Evolutionary conservation across 1,140 invertebrate genomes (phyloP), one percentile per base, ranked within the genome.

Genomic region (Papilio helenus): DNA sequence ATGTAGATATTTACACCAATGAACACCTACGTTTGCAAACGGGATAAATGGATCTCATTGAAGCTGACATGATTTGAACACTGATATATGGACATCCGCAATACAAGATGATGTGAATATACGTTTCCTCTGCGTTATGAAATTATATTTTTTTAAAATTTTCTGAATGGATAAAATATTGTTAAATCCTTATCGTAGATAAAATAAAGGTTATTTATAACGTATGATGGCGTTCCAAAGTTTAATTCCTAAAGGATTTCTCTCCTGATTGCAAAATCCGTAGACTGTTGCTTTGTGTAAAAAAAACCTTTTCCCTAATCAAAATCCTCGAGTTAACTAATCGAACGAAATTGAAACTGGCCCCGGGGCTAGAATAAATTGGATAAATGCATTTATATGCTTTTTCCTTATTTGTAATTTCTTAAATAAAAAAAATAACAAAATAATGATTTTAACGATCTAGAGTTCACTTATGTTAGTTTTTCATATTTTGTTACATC

Each of bases 221-320:
- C 61, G 61, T 65, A 65, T 73, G 42, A 23, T n/a, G 72, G 42
- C 72, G n/a, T 44, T n/a, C 14, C 20, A 49, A 73, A 73, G 42
- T 73, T 49, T 44, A 73, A 46, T 73, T 44, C 72, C 72, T 23
- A 46, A 73, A 73, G 72, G 72, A 46, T 73, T 73, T 73, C 72
- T 20, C n/a, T 73, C n/a, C 42, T 44, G 72, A 46, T 73, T 73
- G 72, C 72, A 73, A 73, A 73, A 73, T 73, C 72, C 72, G 44
- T 49, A 44, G 72, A 46, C 72, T 46, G 72, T 73, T 73, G 20
- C 72, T 73, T 44, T 73, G 72, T 73, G 20, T 23, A 73, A 73
- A 73, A 72, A 72, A 72, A 73, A 73, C 72, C 72, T 73, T 73
- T 73, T 46, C 72, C 72, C 20, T 73, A 73, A 73, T 46, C 39